Evolutionary conservation across 1,140 invertebrate genomes (phyloP).

Genomic region (Bilobella aurantiaca): DNA sequence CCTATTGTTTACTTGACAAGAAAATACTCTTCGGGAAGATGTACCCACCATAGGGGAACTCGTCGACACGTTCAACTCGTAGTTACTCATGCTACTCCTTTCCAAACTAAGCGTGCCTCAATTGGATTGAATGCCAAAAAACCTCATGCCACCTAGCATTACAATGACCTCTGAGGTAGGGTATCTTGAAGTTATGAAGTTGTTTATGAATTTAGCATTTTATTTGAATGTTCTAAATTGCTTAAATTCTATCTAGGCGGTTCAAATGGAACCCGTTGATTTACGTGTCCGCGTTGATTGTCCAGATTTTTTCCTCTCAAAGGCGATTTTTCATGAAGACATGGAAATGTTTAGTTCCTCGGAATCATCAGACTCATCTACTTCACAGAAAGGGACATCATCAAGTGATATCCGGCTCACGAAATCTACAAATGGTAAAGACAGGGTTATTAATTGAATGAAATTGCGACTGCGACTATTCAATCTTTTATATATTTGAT

Average conservation of each 20-base stretch:
- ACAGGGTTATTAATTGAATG: background rate
- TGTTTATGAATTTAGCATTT: background rate
- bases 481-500: too few relatives aligned
- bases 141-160: background rate
- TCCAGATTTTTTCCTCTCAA: slow-evolving; percentile 3
- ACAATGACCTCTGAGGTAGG: slow-evolving; percentile 2
- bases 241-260: too few relatives aligned
- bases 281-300: background rate
- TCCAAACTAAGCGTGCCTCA: too few relatives aligned
- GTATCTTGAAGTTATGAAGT: background rate
- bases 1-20: too few relatives aligned
- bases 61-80: too few relatives aligned
- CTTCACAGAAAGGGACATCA: background rate
- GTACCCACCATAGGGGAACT: too few relatives aligned
- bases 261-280: slow-evolving; percentile 1
- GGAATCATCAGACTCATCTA: background rate
- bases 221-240: too few relatives aligned
- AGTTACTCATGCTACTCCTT: too few relatives aligned
- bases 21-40: too few relatives aligned
- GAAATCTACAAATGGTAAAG: background rate
- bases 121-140: background rate
- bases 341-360: slow-evolving; percentile 6
- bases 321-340: background rate
- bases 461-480: background rate
- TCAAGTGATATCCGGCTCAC: background rate